Percentiles rank a stretch among this genome's conserved stretches.
These are phyloP conservation scores for Hirtodrosophila alboralis DNA, from an alignment of 2,888 invertebrate genomes.

Conservation along the genomic window DNA sequence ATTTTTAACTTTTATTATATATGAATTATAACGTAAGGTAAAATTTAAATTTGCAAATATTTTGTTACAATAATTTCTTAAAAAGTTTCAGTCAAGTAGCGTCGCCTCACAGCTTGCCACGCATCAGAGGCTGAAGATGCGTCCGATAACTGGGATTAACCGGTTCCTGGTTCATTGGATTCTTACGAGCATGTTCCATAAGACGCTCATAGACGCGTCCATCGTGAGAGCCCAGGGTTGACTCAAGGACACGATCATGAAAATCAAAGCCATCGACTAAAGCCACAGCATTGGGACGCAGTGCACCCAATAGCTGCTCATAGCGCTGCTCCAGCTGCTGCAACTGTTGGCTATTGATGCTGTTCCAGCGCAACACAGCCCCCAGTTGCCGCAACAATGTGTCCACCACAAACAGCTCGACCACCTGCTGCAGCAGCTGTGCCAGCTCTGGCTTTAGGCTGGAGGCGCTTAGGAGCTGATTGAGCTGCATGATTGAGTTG, in stretches of 20 bases:
- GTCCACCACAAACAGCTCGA: constrained; percentile 72
- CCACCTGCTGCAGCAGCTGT: constrained; percentile 44
- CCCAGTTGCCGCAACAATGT: constrained; percentile 67
- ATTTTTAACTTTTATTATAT: too few species aligned
- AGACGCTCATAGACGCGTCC: constrained; percentile 93
- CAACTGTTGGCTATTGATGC: constrained; percentile 62
- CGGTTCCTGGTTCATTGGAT: constrained; percentile 91
- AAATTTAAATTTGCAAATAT: too few species aligned
- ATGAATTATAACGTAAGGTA: too few species aligned
- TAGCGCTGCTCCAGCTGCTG: constrained; percentile 87
- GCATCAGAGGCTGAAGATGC: constrained; percentile 87
- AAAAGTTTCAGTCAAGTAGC: not conserved
- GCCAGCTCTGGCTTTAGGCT: constrained; percentile 28
- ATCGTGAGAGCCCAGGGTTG: constrained; percentile 91
- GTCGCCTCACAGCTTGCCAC: constrained; percentile 84
- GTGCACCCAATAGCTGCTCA: constrained; percentile 87
- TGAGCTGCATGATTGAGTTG: constrained; percentile 49
- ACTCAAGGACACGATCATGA: constrained; percentile 90
- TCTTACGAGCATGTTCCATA: constrained; percentile 90
- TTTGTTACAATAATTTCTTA: too few species aligned
- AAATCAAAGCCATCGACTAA: constrained; percentile 96
- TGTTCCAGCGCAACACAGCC: constrained; percentile 67
- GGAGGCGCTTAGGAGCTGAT: constrained; percentile 23
- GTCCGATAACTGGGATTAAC: constrained; percentile 88
- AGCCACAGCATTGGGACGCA: constrained; percentile 95